Percentiles rank a stretch among this genome's conserved stretches.
Conservation (phyloP, 2,797 vertebrate species). For the Cossypha heuglini region DNA sequence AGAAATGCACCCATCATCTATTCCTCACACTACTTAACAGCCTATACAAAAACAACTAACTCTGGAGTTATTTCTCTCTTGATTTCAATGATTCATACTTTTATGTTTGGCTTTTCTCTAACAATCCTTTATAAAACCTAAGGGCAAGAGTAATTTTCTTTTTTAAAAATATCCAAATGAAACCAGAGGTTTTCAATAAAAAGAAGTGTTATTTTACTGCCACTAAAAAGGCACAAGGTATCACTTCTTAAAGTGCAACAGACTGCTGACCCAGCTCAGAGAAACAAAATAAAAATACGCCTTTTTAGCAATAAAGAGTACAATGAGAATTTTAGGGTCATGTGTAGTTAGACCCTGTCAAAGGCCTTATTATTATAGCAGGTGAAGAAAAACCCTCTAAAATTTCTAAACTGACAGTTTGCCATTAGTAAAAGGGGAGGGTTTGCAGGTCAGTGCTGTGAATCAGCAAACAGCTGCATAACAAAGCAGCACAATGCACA, state of each 20-base stretch:
- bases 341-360: neutral
- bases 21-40: neutral
- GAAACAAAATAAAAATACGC: neutral
- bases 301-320: neutral
- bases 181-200: neutral
- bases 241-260: neutral
- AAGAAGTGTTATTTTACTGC: neutral
- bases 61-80: neutral
- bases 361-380: neutral
- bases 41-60: neutral
- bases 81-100: neutral
- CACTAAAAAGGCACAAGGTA: neutral
- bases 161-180: neutral
- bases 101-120: neutral
- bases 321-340: neutral
- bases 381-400: neutral
- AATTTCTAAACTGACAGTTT: neutral
- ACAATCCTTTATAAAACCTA: neutral
- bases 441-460: neutral
- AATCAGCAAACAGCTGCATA: neutral
- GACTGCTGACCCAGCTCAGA: neutral
- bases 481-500: neutral
- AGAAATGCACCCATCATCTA: neutral
- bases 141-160: neutral
- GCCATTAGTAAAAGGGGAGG: neutral